Base-by-base conservation (phyloP, 2,888 invertebrate species). In the Eledona agricola region DNA sequence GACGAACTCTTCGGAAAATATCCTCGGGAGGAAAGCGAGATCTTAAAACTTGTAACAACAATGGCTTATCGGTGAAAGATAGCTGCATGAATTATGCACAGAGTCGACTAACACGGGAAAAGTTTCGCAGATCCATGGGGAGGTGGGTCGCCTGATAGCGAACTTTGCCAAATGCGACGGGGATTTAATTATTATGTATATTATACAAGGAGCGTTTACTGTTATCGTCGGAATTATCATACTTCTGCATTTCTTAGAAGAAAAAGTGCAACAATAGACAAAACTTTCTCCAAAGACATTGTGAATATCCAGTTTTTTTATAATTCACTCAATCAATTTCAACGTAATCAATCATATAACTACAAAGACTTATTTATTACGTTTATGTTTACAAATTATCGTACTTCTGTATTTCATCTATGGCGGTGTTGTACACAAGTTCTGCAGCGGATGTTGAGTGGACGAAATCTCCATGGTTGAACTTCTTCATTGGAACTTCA, bases 1-100 rank as follows among this genome's bases (percentile, higher is more conserved):
- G 9, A 37, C 16, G 40, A 43, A 32, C 43, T 17, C 37, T 40
- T 49, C 26, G 56, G 61, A 65, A 64, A 65, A 62, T 58, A 61
- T 59, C 47, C 59, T 59, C 60, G 9, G 10, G 65, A 53, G 62
- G 50, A 58, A 59, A 57, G 51, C 53, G 57, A 67, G 66, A 65
- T 65, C 58, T 62, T 45, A 60, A 59, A 69, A 66, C 67, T 70
- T 68, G 65, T 67, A 66, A 64, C 67, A 66, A 69, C 68, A 70
- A 69, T 66, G 66, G 69, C 69, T 71, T 71, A 71, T 71, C 71
- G 61, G 62, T 42, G 55, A 60, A 53, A 70, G 69, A 71, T 71
- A 70, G 64, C 69, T 56, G 53, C 68, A 71, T 71, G 71, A 71
- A 71, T 71, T 70, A 71, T 71, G 69, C 68, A 71, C 42, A 43